Conservation (phyloP, 2,113 vertebrate genomes). For the Porphyrio hochstetteri region DNA sequence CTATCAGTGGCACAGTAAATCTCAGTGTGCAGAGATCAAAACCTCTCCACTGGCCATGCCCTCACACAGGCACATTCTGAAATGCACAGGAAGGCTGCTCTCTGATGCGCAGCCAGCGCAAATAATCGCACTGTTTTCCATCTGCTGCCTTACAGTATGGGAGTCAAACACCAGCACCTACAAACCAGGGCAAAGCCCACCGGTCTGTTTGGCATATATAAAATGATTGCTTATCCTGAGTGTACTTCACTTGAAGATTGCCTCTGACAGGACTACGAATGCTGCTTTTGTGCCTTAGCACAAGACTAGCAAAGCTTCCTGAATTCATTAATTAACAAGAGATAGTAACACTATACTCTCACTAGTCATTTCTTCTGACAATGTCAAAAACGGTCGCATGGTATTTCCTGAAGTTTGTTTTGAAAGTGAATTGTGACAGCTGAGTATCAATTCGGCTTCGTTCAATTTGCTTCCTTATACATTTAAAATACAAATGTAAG, state of each 20-base stretch:
- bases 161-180: not conserved
- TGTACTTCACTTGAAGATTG: not conserved
- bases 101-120: not conserved
- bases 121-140: not conserved
- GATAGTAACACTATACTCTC: not conserved
- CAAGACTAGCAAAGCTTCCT: not conserved
- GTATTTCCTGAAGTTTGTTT: not conserved
- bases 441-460: not conserved
- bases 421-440: not conserved
- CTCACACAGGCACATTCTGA: not conserved
- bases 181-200: not conserved
- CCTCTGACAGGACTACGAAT: not conserved
- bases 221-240: not conserved
- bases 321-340: not conserved
- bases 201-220: not conserved
- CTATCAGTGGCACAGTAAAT: not conserved
- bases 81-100: not conserved
- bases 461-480: not conserved
- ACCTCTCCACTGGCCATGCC: not conserved
- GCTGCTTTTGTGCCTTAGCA: not conserved
- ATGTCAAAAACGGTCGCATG: not conserved
- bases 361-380: not conserved
- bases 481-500: not conserved
- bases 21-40: not conserved
- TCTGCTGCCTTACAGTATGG: not conserved